Evolutionary conservation across 1,140 invertebrate species (phyloP), one percentile per base, ranked within the genome.

Genomic region (Choristoneura fumiferana): DNA sequence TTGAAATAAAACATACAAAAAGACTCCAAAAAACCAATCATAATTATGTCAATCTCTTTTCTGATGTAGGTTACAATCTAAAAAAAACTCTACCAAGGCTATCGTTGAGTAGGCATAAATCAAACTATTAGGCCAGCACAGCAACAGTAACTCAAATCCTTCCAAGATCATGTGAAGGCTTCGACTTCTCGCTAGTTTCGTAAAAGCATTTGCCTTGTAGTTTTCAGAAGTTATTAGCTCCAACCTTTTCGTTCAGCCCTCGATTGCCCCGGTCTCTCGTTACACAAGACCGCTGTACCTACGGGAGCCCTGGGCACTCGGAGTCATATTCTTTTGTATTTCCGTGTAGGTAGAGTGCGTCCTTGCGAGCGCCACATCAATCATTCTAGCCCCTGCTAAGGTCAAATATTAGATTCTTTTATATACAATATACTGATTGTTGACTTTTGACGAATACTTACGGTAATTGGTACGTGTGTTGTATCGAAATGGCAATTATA

Each of bases 201-300:
- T 49, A 49, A 49, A 49, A 49, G 43, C 43, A 49, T 49, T 49
- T 49, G 43, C 43, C 43, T 49, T 49, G 43, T 49, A 49, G 22
- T 49, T 49, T 15, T 49, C 43, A 49, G 18, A 49, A 49, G n/a
- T 29, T 49, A 49, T 49, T 49, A 49, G 43, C 43, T 49, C 18
- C 18, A 49, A 49, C 43, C 43, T 49, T 49, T 49, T 49, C 43
- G 17, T 49, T 49, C n/a, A n/a, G 4, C 43, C 43, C 18, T 13
- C 1, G 4, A 9, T 8, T 22, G 18, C 43, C 43, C 5, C 12
- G 12, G 22, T 29, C 22, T 6, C 6, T 29, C 2, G 5, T 13
- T 18, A 1, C 9, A 29, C 6, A 10, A 5, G 10, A n/a, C 1
- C 18, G 10, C 17, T 4, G 18, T 49, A 22, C 29, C 5, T 49